Evolutionary conservation across 2,888 invertebrate genomes (phyloP).

Genomic region (Papilio demoleus): DNA sequence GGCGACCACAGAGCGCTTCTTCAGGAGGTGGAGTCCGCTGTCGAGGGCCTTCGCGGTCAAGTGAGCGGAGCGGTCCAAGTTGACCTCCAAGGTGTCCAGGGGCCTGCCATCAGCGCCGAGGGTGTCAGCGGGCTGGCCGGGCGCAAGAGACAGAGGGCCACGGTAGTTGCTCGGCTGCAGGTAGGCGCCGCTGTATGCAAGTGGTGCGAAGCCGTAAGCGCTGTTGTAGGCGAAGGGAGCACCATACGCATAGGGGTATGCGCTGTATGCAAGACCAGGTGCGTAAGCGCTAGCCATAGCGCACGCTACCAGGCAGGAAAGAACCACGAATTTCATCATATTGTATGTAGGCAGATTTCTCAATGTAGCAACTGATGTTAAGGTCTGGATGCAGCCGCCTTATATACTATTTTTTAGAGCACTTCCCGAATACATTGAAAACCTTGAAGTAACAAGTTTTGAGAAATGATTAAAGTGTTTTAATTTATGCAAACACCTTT

Average conservation of each 20-base stretch:
- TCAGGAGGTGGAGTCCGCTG: conserved; percentile 62
- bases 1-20: conserved; percentile 54
- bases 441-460: conserved; percentile 71
- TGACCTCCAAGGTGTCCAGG: conserved; percentile 74
- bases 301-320: conserved; percentile 84
- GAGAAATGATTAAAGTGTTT: conserved; percentile 52
- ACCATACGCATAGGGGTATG: conserved; percentile 40
- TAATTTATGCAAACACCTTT: conserved; percentile 20
- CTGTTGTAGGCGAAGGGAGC: conserved; percentile 39
- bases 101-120: conserved; percentile 74
- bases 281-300: conserved; percentile 76
- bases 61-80: conserved; percentile 75
- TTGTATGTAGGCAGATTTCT: conserved; percentile 70
- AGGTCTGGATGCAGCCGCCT: conserved; percentile 22
- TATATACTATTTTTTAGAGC: conserved; percentile 51
- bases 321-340: conserved; percentile 84
- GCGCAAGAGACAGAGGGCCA: conserved; percentile 73
- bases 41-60: conserved; percentile 67
- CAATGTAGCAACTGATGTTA: conserved; percentile 65
- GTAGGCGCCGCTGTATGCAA: conserved; percentile 52
- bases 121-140: conserved; percentile 75
- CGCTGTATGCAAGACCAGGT: conserved; percentile 55
- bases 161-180: conserved; percentile 64
- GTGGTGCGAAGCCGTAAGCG: conserved; percentile 47
- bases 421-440: conserved; percentile 61